These are phyloP conservation scores for Cryptotermes secundus DNA, from an alignment of 1,140 invertebrate genomes.

Conservation along the genomic window DNA sequence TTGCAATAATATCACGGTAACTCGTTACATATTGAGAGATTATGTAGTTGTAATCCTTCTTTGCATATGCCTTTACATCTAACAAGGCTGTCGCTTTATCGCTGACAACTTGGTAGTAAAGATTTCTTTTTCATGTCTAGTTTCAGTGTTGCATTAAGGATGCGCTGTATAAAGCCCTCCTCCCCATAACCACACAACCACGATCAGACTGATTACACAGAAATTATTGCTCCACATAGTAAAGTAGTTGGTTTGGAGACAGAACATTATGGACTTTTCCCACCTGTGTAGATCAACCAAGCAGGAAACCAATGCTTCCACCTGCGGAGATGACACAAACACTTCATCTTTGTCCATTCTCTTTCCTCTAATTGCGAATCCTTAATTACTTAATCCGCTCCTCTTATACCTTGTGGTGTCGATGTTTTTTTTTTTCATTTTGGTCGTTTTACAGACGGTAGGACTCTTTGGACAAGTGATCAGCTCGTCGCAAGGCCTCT, in stretches of 20 bases:
- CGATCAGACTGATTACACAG: neutral
- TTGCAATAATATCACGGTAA: no score
- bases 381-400: no score
- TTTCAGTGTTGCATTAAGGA: neutral
- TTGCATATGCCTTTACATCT: neutral
- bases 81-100: neutral
- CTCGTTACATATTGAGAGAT: neutral
- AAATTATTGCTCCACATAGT: neutral
- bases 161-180: neutral
- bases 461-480: no score
- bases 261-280: neutral
- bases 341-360: no score
- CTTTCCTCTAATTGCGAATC: neutral
- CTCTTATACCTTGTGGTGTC: no score
- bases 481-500: no score
- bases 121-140: neutral
- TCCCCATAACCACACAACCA: neutral
- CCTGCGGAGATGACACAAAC: neutral
- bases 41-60: neutral
- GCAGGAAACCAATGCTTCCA: no score
- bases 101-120: neutral
- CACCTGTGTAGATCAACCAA: neutral
- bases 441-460: no score
- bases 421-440: no score
- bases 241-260: neutral